These are phyloP conservation scores for Speoplatyrhinus poulsoni DNA, from an alignment of 2,113 vertebrate species.

Conservation along the genomic window DNA sequence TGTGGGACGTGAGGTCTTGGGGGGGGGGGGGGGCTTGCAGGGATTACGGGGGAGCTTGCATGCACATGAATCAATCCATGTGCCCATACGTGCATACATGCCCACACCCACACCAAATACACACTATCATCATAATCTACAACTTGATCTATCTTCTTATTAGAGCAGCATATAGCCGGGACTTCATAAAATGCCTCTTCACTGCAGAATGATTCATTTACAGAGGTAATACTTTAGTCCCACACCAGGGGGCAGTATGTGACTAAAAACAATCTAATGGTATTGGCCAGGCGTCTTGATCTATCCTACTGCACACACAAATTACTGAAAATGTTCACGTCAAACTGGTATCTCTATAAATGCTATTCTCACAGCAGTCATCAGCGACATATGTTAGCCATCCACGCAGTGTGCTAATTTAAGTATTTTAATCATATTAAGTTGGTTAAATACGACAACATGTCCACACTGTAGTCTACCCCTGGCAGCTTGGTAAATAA, in stretches of 20 bases:
- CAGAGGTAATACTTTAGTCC: slow-evolving; percentile 7
- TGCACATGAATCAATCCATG: not conserved
- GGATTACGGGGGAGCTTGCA: not conserved
- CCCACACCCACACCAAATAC: not conserved
- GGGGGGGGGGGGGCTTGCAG: not conserved
- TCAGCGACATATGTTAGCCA: slow-evolving; percentile 46
- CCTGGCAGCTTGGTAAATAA: slow-evolving; percentile 15
- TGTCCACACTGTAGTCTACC: slow-evolving; percentile 5
- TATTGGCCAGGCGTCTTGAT: slow-evolving; percentile 21
- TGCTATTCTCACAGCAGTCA: slow-evolving; percentile 64
- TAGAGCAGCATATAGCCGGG: slow-evolving; percentile 24
- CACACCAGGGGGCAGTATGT: slow-evolving; percentile 81
- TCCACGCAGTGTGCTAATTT: slow-evolving; percentile 27
- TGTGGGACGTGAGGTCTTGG: not conserved
- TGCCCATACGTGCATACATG: not conserved
- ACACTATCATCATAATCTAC: slow-evolving; percentile 37
- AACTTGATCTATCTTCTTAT: slow-evolving; percentile 23
- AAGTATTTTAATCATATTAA: slow-evolving; percentile 45
- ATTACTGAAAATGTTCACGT: slow-evolving; percentile 61
- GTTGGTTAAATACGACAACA: slow-evolving; percentile 10
- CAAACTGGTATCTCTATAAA: slow-evolving; percentile 65
- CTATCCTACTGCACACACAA: slow-evolving; percentile 38
- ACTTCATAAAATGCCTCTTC: slow-evolving; percentile 39
- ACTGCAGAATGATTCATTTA: slow-evolving; percentile 49
- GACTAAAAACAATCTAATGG: slow-evolving; percentile 61